These are phyloP conservation scores for Nemotelus pantherinus DNA, from an alignment of 2,888 invertebrate genomes.

Conservation along the genomic window DNA sequence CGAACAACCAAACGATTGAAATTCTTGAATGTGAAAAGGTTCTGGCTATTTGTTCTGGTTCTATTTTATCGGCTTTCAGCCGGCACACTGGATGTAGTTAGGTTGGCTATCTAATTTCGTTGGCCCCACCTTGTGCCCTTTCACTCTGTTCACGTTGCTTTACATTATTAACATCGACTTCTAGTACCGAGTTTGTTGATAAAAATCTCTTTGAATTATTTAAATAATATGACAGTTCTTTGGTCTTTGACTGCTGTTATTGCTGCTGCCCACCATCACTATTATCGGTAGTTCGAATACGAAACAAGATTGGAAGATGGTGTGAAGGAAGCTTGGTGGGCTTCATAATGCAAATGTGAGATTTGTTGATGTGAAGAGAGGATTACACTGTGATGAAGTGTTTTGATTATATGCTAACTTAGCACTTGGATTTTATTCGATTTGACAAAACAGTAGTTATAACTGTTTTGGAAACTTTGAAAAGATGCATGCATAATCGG, in stretches of 20 bases:
- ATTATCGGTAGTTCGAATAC: too few relatives aligned
- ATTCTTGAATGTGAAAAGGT: not conserved
- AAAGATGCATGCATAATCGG: not conserved
- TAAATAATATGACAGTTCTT: conserved; percentile 30
- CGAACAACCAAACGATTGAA: not conserved
- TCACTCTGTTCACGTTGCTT: not conserved
- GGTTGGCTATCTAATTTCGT: conserved; percentile 23
- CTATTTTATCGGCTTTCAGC: too few relatives aligned
- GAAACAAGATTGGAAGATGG: too few relatives aligned
- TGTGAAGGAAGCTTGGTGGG: too few relatives aligned
- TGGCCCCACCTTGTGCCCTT: not conserved
- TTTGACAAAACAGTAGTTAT: conserved; percentile 1
- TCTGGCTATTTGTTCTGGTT: conserved; percentile 7
- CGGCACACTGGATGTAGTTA: not conserved
- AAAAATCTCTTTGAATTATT: conserved; percentile 40
- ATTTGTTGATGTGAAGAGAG: too few relatives aligned
- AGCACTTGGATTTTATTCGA: not conserved
- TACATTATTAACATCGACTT: not conserved
- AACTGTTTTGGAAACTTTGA: conserved; percentile 7
- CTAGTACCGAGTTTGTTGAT: not conserved
- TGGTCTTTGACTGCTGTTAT: not conserved
- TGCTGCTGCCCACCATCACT: too few relatives aligned
- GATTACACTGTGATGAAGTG: not conserved
- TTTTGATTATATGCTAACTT: conserved; percentile 3
- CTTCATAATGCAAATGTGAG: too few relatives aligned